Base-by-base conservation (phyloP, 2,113 vertebrate species). In the Dipodomys ordii region DNA sequence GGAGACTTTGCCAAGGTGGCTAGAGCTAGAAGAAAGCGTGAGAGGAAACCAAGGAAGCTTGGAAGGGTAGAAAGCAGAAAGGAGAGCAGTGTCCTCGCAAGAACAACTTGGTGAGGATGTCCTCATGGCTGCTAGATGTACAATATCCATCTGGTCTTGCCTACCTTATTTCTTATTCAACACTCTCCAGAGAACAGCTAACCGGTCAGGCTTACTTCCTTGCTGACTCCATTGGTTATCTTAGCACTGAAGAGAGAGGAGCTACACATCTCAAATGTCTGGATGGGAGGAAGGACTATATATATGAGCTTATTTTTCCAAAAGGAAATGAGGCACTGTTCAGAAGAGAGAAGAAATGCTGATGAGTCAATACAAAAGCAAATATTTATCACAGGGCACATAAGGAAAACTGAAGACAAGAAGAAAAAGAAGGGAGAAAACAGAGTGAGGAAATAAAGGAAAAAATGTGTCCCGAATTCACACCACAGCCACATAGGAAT, bases 401-500 rank as follows among this genome's bases (percentile, higher is more conserved):
- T 57, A 69, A 78, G 77, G 23, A 87, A 73, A 93, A 96, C 92
- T 19, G 73, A 94, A 76, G 27, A 83, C 64, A 23, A 87, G 3
- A 28, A 84, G 62, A 10, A 57, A 35, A 78, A 68, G 28, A 79
- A 28, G 18, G 4, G 1, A 23, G 44, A 83, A 94, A 49, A 64
- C 76, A 44, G 71, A 71, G 8, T 25, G 73, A 86, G 28, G 74
- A 73, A 87, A 76, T 28, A 72, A 81, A 44, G 30, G 82, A 97
- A 96, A 92, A 15, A 46, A 60, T 30, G 81, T 25, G 35, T 85
- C 88, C 62, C 73, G 87, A 74, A 80, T 35, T 84, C 28, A 72
- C 39, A 81, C 39, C 82, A 92, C 30, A 86, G 53, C 39, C 83
- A 62, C 84, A 64, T 28, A 28, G 81, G 30, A 39, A 97, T 96